A percentile compares a stretch with the other conserved stretches of the same genome.
phyloP scores from a whole-genome alignment of 2,888 invertebrate species.

The Lasius fuliginosus region DNA sequence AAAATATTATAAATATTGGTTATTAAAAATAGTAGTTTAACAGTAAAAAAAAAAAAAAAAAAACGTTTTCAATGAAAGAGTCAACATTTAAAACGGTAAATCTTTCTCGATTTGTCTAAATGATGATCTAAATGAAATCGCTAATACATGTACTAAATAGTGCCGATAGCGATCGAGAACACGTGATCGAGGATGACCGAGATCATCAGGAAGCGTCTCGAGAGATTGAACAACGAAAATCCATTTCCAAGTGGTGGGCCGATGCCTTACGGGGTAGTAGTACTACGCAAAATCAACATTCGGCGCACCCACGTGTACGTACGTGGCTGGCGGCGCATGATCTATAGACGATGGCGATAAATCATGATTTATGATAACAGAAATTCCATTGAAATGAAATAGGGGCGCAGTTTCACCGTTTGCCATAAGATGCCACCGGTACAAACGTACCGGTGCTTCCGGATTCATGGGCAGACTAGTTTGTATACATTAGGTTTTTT shows the following conservation, averaged over 20 bases:
- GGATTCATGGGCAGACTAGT: conserved; percentile 62
- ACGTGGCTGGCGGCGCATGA: conserved; percentile 51
- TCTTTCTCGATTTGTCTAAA: background rate
- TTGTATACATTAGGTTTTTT: conserved; percentile 58
- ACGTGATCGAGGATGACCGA: background rate
- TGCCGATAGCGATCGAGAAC: background rate
- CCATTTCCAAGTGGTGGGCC: conserved; percentile 14
- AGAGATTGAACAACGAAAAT: conserved; percentile 21
- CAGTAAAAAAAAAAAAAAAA: background rate
- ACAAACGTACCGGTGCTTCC: conserved; percentile 53
- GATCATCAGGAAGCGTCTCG: background rate
- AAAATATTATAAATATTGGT: background rate
- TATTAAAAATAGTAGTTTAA: background rate
- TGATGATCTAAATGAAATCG: background rate
- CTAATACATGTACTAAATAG: background rate
- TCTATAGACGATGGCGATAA: conserved; percentile 69
- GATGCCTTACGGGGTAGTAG: conserved; percentile 8
- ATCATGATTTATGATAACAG: conserved; percentile 78
- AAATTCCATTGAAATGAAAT: conserved; percentile 78
- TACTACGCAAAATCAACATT: conserved; percentile 45
- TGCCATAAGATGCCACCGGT: conserved; percentile 64
- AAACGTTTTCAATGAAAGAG: background rate
- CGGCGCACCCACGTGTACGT: conserved; percentile 42
- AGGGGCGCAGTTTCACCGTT: conserved; percentile 73
- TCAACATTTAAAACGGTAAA: background rate